Conservation (phyloP, 2,888 invertebrate species). For the Thereva unica region DNA sequence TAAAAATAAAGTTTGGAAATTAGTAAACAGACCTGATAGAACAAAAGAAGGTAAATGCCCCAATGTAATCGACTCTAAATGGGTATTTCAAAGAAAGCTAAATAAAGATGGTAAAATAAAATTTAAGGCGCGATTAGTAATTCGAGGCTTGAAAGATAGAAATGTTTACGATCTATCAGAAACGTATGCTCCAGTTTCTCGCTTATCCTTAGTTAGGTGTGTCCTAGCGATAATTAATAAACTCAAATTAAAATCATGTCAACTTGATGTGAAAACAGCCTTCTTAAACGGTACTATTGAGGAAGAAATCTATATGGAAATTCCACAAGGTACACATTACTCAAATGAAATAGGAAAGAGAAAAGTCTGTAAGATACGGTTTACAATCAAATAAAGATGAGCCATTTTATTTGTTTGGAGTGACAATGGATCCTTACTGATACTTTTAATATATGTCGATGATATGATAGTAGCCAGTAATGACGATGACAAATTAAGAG, state of each 20-base stretch:
- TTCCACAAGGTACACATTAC: background rate
- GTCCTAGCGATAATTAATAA: too few species aligned
- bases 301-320: conserved; percentile 14
- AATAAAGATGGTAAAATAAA: background rate
- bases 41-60: background rate
- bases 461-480: conserved; percentile 11
- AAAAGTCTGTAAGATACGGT: conserved; percentile 4
- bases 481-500: too few species aligned
- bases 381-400: background rate
- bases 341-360: background rate
- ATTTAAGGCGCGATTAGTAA: background rate
- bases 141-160: conserved; percentile 10
- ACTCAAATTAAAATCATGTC: background rate
- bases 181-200: too few species aligned
- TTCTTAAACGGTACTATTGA: conserved; percentile 7
- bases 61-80: conserved; percentile 8
- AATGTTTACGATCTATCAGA: background rate
- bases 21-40: background rate
- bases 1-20: conserved; percentile 10
- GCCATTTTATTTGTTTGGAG: background rate
- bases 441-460: background rate
- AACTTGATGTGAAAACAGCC: conserved; percentile 13
- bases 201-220: too few species aligned
- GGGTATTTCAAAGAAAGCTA: conserved; percentile 2
- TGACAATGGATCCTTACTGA: background rate